These are phyloP conservation scores for Isotomurus palustris DNA, from an alignment of 2,888 invertebrate species.

Conservation along the genomic window DNA sequence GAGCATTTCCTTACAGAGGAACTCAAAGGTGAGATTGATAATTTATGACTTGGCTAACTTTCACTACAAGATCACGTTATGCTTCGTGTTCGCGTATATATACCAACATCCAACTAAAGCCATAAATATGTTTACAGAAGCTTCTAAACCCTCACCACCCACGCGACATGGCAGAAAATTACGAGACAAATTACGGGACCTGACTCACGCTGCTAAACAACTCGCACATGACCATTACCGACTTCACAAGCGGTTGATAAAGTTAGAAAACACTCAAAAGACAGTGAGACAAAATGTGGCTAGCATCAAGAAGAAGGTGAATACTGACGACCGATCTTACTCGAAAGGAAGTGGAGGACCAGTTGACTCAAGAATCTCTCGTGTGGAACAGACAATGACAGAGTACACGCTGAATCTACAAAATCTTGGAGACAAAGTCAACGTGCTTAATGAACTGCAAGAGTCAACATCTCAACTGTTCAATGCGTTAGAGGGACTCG, in stretches of 20 bases:
- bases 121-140: slow-evolving; percentile 15
- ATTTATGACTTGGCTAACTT: not conserved
- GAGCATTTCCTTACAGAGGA: slow-evolving; percentile 28
- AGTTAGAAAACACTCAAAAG: slow-evolving; percentile 27
- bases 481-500: slow-evolving; percentile 34
- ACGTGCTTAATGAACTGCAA: slow-evolving; percentile 29
- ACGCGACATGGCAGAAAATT: slow-evolving; percentile 20
- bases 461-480: slow-evolving; percentile 38
- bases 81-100: not conserved
- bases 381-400: slow-evolving; percentile 26
- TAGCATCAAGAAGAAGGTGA: not conserved
- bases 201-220: slow-evolving; percentile 25
- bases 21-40: slow-evolving; percentile 21
- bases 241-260: slow-evolving; percentile 28
- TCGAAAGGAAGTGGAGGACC: not conserved
- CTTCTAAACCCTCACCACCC: slow-evolving; percentile 14
- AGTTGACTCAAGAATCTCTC: slow-evolving; percentile 1
- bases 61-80: not conserved
- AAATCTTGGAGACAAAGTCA: slow-evolving; percentile 29
- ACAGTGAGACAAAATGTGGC: not conserved
- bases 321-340: not conserved
- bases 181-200: slow-evolving; percentile 28
- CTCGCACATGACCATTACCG: slow-evolving; percentile 26
- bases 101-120: not conserved
- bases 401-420: slow-evolving; percentile 32